phyloP scores from a whole-genome alignment of 2,888 invertebrate species.

The Coelogynopora nodosa region DNA sequence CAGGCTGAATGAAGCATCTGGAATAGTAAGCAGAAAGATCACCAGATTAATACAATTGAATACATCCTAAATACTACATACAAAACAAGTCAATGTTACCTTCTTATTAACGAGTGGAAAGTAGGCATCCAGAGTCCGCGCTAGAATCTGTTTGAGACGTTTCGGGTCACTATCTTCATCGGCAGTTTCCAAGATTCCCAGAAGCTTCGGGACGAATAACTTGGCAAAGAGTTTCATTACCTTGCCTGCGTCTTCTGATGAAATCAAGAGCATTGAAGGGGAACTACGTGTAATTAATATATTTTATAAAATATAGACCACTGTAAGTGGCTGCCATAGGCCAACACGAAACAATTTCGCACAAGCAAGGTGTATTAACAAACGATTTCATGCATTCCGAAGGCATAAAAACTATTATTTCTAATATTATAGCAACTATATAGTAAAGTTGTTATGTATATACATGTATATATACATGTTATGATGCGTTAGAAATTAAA shows the following conservation, averaged over 20 bases:
- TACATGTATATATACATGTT: too few species aligned
- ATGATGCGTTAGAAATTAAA: too few species aligned
- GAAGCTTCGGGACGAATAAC: slow-evolving; percentile 2
- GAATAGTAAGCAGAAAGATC: background rate
- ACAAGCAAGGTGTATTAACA: too few species aligned
- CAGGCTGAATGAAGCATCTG: slow-evolving; percentile 23
- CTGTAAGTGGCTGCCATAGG: too few species aligned
- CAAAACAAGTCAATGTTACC: background rate
- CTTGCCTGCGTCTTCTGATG: background rate
- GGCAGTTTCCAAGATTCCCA: background rate
- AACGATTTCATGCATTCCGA: too few species aligned
- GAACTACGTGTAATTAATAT: too few species aligned
- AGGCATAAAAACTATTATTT: too few species aligned
- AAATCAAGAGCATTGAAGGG: too few species aligned
- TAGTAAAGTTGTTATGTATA: too few species aligned
- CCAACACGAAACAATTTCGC: too few species aligned
- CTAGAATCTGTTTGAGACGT: background rate
- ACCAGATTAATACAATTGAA: background rate
- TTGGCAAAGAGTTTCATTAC: slow-evolving; percentile 12
- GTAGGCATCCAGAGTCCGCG: background rate
- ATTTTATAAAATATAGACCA: too few species aligned
- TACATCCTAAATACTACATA: background rate
- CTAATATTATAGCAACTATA: too few species aligned
- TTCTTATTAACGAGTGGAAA: slow-evolving; percentile 2
- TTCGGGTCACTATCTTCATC: background rate